A percentile compares a stretch with the other conserved stretches of the same genome.
Conservation (phyloP, 2,797 vertebrate species). For the Acrocephalus scirpaceus region DNA sequence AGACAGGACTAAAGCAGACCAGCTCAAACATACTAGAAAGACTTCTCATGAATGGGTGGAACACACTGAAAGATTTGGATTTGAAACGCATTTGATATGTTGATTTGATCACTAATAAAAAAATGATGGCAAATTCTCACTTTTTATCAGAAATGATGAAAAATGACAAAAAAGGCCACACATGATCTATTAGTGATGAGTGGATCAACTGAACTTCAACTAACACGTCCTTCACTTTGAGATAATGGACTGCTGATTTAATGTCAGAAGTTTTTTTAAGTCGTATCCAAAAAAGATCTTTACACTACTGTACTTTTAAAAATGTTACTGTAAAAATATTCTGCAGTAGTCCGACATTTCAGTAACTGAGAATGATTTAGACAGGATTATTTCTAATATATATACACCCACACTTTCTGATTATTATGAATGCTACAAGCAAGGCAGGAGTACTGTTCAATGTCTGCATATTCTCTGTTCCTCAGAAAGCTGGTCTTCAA, state of each 20-base stretch:
- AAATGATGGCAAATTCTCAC: not conserved
- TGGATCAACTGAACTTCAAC: not conserved
- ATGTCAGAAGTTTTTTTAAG: not conserved
- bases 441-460: not conserved
- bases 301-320: not conserved
- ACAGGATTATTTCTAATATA: not conserved
- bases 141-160: not conserved
- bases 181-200: not conserved
- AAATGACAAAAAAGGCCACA: not conserved
- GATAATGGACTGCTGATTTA: not conserved
- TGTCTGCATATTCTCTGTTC: not conserved
- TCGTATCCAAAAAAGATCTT: not conserved
- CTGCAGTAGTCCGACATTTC: not conserved
- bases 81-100: not conserved
- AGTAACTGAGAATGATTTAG: not conserved
- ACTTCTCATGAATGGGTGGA: not conserved
- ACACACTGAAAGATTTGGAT: not conserved
- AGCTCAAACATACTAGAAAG: not conserved
- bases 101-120: not conserved
- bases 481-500: not conserved
- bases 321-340: not conserved
- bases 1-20: not conserved
- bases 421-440: not conserved
- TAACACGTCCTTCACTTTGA: not conserved
- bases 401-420: not conserved